These are phyloP conservation scores for Glareola pratincola DNA, from an alignment of 2,113 vertebrate genomes.

Conservation along the genomic window DNA sequence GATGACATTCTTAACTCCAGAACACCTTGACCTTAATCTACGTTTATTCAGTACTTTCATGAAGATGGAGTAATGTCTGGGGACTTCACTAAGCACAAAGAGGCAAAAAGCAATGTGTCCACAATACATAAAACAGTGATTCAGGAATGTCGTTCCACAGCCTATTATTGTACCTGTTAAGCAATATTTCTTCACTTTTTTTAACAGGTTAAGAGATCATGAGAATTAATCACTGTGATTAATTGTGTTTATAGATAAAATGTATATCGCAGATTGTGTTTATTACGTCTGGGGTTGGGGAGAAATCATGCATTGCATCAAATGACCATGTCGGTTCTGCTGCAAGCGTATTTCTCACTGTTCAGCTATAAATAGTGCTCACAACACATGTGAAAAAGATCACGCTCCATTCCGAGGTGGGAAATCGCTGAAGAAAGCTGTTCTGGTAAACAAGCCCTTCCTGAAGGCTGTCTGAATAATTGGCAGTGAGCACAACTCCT, in stretches of 20 bases:
- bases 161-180: neutral
- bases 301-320: neutral
- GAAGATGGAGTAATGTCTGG: neutral
- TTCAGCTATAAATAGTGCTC: constrained; percentile 37
- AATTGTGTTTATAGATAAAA: neutral
- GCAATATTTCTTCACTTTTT: neutral
- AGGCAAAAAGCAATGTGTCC: neutral
- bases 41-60: neutral
- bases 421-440: neutral
- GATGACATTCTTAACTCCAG: neutral
- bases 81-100: neutral
- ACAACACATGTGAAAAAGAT: constrained; percentile 26
- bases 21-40: neutral
- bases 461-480: neutral
- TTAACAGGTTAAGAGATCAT: neutral
- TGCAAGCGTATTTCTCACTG: neutral
- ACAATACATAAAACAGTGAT: neutral
- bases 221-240: neutral
- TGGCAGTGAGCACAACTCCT: neutral
- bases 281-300: neutral
- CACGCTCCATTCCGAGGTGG: neutral
- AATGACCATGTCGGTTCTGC: neutral
- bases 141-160: neutral
- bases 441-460: constrained; percentile 53
- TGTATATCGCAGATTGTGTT: neutral